Evolutionary conservation across 1,140 invertebrate species (phyloP), one percentile per base, ranked within the genome.

Genomic region (Nebria ingens): DNA sequence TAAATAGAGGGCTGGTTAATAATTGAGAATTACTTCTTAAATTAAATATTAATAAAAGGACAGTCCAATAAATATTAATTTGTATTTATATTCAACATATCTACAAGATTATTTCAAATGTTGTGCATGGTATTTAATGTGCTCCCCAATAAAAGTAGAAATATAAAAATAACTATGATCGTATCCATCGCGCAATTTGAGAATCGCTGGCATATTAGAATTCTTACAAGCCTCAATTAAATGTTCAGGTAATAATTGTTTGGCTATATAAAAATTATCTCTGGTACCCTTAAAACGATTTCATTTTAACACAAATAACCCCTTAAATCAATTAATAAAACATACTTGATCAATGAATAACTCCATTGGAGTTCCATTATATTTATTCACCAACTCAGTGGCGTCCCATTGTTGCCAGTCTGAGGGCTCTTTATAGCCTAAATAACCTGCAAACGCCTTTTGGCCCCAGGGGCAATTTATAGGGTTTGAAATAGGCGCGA

Each of bases 141-240:
- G 97, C 66, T 98, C 93, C 49, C 82, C 88, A 42, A 99, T 87
- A 69, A 93, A 99, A 0, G 91, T 85, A 2, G 91, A 76, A 61
- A 99, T 90, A 66, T 96, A 98, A 67, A 84, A 98, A 65, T 98
- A 99, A 52, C 90, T 89, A 70, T 99, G 97, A 73, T 98, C 94
- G 71, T 98, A 99, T 13, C 85, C 90, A 55, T 92, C 86, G 15
- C 91, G 83, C 67, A 86, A 79, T 61, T 91, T 83, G 13, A 91
- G 77, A 52, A 85, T 80, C 0, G 90, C 74, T 21, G 85, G 81
- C 1, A 93, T 73, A 54, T 83, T 81, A 34, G 78, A 79, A 58
- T 84, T 79, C 56, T 82, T 77, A 63, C 84, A 87, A 21, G 79
- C 76, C 49, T 75, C 69, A 19, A 91, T 73, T 38, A 99, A 79